phyloP scores from a whole-genome alignment of 2,888 invertebrate genomes.

The Drosophila multiciliata region DNA sequence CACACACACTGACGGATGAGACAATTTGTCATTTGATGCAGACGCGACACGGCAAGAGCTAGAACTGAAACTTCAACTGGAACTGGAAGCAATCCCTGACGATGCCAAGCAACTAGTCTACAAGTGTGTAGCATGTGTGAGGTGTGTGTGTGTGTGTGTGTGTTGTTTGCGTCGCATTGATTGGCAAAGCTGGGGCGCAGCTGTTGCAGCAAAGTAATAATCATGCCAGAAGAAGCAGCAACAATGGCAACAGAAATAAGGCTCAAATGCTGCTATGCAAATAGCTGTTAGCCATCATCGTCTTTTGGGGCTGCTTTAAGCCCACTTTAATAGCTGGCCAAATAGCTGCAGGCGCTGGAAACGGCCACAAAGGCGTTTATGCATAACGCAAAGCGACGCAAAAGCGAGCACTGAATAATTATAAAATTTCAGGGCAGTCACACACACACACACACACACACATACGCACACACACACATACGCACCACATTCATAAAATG shows the following conservation, averaged over 20 bases:
- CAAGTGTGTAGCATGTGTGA: constrained; percentile 40
- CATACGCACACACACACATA: constrained; percentile 36
- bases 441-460: constrained; percentile 22
- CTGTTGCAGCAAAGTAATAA: constrained; percentile 62
- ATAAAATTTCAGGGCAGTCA: constrained; percentile 61
- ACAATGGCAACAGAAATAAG: constrained; percentile 30
- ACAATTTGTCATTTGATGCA: constrained; percentile 80
- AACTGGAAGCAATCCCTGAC: constrained; percentile 34
- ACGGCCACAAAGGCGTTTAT: constrained; percentile 61
- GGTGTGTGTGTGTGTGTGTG: background rate
- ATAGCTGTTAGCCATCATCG: constrained; percentile 39
- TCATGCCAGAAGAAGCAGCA: constrained; percentile 40
- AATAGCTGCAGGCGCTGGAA: constrained; percentile 57
- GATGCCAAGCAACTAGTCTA: constrained; percentile 46
- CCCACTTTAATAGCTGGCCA: constrained; percentile 58
- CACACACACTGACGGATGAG: constrained; percentile 68
- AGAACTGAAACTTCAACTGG: constrained; percentile 12
- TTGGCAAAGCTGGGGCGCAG: constrained; percentile 48
- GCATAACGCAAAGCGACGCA: constrained; percentile 37
- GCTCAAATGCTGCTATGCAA: constrained; percentile 60
- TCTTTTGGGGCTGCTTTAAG: constrained; percentile 37
- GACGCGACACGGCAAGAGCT: constrained; percentile 59
- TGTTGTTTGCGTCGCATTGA: constrained; percentile 37
- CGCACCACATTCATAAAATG: constrained; percentile 60
- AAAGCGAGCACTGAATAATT: constrained; percentile 75